Evolutionary conservation across 1,140 invertebrate genomes (phyloP).

Genomic region (Drosophila erecta): DNA sequence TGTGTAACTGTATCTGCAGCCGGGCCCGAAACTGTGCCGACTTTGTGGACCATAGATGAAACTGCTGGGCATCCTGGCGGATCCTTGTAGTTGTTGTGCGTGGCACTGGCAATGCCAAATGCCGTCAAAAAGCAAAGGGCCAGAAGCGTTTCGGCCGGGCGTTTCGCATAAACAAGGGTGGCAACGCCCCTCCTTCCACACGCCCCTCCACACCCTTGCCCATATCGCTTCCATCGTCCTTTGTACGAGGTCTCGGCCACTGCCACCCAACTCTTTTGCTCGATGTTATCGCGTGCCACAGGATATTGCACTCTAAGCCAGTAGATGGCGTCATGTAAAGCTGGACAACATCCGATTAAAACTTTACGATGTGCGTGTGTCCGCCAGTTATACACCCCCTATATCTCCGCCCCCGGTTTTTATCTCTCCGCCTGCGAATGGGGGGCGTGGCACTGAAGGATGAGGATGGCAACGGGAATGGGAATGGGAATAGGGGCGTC

Average conservation of each 20-base stretch:
- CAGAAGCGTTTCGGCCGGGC: slow-evolving; percentile 55
- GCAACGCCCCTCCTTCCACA: background rate
- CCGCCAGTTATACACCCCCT: slow-evolving; percentile 24
- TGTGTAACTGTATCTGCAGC: slow-evolving; percentile 25
- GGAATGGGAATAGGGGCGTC: background rate
- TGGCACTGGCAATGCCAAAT: slow-evolving; percentile 56
- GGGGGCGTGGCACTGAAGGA: background rate
- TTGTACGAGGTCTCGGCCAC: slow-evolving; percentile 19
- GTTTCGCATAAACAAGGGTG: slow-evolving; percentile 63
- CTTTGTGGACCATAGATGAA: slow-evolving; percentile 49
- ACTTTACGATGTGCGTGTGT: slow-evolving; percentile 82
- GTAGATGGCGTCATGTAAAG: slow-evolving; percentile 80
- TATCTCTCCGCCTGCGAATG: slow-evolving; percentile 23
- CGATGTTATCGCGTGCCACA: slow-evolving; percentile 82
- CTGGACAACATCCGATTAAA: slow-evolving; percentile 84
- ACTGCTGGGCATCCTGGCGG: slow-evolving; percentile 30
- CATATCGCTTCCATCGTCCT: slow-evolving; percentile 3
- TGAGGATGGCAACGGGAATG: background rate
- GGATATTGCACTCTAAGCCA: slow-evolving; percentile 84
- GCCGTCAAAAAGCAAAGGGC: slow-evolving; percentile 73
- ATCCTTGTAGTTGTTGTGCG: slow-evolving; percentile 52
- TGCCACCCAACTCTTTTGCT: slow-evolving; percentile 40
- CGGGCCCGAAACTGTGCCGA: slow-evolving; percentile 50
- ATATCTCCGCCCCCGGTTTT: slow-evolving; percentile 8
- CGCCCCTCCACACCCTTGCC: background rate